Percentiles rank a stretch among this genome's conserved stretches.
Conservation (phyloP, 2,797 vertebrate genomes). For the Coccyzus lansbergi region DNA sequence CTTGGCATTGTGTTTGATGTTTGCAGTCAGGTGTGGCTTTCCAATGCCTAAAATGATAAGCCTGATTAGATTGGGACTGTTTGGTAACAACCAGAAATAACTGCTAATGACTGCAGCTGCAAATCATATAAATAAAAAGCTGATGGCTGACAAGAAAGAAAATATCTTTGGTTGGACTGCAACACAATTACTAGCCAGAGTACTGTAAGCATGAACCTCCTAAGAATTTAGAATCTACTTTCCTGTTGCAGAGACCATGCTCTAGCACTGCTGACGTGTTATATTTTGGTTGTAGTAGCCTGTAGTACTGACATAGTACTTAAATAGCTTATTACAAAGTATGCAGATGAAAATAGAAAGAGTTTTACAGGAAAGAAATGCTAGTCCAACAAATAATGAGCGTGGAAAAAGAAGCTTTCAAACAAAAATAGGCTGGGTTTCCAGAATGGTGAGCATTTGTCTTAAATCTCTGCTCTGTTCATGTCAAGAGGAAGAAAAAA, state of each 20-base stretch:
- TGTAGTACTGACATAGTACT: neutral
- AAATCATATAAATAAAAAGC: neutral
- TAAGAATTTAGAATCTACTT: neutral
- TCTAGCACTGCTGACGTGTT: neutral
- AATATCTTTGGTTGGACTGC: neutral
- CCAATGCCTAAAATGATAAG: neutral
- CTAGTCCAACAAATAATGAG: neutral
- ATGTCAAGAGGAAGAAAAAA: neutral
- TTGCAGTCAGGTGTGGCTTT: neutral
- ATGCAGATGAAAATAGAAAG: neutral
- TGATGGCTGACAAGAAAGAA: neutral
- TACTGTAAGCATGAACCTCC: neutral
- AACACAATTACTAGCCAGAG: neutral
- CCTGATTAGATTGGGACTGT: neutral
- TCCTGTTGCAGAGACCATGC: neutral
- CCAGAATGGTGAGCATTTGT: neutral
- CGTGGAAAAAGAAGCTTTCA: neutral
- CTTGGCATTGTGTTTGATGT: neutral
- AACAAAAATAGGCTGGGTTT: neutral
- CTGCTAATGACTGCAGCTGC: neutral
- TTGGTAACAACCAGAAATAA: neutral
- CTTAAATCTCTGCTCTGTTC: neutral
- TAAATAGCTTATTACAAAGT: neutral
- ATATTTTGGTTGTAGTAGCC: neutral
- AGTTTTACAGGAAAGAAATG: neutral